Evolutionary conservation across 2,888 invertebrate species (phyloP).

Genomic region (Diplazon laetatorius): DNA sequence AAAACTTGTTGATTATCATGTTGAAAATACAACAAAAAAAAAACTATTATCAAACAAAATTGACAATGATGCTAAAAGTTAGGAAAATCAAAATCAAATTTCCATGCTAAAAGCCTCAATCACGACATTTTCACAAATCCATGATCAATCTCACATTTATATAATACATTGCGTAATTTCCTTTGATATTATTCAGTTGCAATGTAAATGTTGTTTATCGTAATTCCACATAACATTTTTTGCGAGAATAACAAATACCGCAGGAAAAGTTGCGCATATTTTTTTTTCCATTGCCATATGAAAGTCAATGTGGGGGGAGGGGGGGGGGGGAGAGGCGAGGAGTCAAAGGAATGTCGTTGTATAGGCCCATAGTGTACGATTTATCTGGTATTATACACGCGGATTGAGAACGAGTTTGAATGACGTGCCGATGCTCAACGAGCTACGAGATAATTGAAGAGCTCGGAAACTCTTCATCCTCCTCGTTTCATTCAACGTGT

Average conservation of each 20-base stretch:
- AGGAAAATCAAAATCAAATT: no score
- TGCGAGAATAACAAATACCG: slow-evolving; percentile 3
- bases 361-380: background rate
- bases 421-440: slow-evolving; percentile 3
- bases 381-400: background rate
- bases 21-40: no score
- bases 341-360: background rate
- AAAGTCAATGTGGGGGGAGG: background rate
- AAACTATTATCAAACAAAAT: no score
- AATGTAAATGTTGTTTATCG: background rate
- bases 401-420: background rate
- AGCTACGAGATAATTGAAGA: slow-evolving; percentile 30
- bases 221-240: background rate
- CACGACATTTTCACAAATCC: no score
- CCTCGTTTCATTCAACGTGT: slow-evolving; percentile 13
- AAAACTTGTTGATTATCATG: no score
- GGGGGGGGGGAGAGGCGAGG: no score
- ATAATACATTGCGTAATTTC: no score
- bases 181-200: no score
- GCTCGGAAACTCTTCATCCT: background rate
- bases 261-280: background rate
- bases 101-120: no score
- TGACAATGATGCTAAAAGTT: no score
- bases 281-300: slow-evolving; percentile 7
- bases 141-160: no score